A percentile compares a stretch with the other conserved stretches of the same genome.
These are phyloP conservation scores for Alcis repandata DNA, from an alignment of 2,888 invertebrate species.

Conservation along the genomic window DNA sequence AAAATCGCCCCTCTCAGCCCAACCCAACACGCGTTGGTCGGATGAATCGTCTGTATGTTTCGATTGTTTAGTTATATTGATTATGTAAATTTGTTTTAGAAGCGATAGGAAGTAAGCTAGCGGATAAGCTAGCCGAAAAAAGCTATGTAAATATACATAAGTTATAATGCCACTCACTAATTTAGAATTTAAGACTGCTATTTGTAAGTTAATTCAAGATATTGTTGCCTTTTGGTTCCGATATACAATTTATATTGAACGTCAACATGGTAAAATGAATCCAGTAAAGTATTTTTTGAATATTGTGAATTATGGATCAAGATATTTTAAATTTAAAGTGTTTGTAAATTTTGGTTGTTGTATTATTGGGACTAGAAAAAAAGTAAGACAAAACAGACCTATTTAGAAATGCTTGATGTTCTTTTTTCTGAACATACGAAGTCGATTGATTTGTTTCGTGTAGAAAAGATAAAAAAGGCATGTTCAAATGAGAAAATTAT, in stretches of 20 bases:
- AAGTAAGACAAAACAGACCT: too few species aligned
- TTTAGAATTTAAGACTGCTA: constrained; percentile 58
- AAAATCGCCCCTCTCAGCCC: not conserved
- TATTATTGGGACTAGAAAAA: not conserved
- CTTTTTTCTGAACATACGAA: not conserved
- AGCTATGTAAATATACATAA: constrained; percentile 2
- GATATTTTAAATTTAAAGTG: not conserved
- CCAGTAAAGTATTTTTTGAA: too few species aligned
- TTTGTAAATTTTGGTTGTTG: not conserved
- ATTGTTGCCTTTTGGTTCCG: constrained; percentile 29
- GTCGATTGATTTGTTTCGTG: not conserved
- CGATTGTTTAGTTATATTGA: not conserved
- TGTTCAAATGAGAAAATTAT: too few species aligned
- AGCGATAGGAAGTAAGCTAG: not conserved
- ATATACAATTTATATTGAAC: not conserved
- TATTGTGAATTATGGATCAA: not conserved
- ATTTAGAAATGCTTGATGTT: not conserved
- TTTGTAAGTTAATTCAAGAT: constrained; percentile 43
- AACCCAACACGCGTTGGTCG: not conserved
- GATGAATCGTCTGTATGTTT: not conserved
- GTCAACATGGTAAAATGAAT: too few species aligned
- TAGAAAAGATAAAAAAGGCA: not conserved
- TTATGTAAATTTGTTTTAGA: constrained; percentile 1
- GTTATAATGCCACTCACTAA: constrained; percentile 20
- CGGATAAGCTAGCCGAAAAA: not conserved